These are phyloP conservation scores for Sternotherus odoratus DNA, from an alignment of 2,797 vertebrate species.

Conservation along the genomic window DNA sequence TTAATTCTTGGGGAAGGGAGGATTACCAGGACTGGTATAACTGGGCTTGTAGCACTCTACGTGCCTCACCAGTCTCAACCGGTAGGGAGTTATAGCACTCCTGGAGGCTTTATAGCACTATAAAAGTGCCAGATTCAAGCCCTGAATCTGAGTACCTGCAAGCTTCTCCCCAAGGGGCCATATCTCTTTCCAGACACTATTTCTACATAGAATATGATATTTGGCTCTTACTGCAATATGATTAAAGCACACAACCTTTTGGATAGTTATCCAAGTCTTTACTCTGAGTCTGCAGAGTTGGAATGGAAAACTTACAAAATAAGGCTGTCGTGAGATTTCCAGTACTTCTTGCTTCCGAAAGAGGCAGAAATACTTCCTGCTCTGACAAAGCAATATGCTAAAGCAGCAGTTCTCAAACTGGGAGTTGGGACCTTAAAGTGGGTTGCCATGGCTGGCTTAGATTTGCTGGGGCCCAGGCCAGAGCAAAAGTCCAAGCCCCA, in stretches of 20 bases:
- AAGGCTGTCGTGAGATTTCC: not conserved
- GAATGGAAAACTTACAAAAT: not conserved
- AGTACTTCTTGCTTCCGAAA: not conserved
- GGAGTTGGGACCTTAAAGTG: no score
- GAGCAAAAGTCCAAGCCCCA: no score
- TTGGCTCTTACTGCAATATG: not conserved
- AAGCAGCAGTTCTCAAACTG: no score
- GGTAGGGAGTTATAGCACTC: no score
- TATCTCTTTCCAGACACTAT: not conserved
- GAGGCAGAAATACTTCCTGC: not conserved
- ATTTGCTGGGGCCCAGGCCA: no score
- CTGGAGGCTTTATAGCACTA: no score
- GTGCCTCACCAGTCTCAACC: no score
- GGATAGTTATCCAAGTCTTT: not conserved
- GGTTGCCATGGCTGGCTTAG: no score
- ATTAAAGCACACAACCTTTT: not conserved
- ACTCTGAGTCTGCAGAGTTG: not conserved
- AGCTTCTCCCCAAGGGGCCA: not conserved
- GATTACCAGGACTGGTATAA: no score
- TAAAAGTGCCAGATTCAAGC: no score
- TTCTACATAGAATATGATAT: not conserved
- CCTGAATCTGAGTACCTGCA: not conserved
- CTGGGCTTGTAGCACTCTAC: no score
- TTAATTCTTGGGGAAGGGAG: no score
- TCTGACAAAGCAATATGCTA: not conserved